A percentile compares a stretch with the other conserved stretches of the same genome.
These are phyloP conservation scores for Gadopsis bispinosus DNA, from an alignment of 2,797 vertebrate species.

Conservation along the genomic window DNA sequence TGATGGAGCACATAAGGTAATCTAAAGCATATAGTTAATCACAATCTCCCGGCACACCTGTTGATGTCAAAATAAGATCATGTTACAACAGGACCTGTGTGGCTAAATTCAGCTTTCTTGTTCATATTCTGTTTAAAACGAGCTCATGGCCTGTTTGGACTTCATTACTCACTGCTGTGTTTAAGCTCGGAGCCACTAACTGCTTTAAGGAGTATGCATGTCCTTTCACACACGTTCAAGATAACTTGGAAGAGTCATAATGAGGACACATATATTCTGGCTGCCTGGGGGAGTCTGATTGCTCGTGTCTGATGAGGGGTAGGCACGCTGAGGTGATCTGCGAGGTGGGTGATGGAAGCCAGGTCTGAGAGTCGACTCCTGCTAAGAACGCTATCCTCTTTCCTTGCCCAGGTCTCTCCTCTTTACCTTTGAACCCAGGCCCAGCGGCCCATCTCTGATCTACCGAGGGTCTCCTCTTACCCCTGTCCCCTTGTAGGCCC, in stretches of 20 bases:
- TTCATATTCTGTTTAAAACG: constrained; percentile 11
- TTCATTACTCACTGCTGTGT: neutral
- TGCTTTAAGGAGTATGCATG: constrained; percentile 7
- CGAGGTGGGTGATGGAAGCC: constrained; percentile 53
- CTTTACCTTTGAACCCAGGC: constrained; percentile 81
- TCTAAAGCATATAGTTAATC: neutral
- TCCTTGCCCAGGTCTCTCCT: constrained; percentile 59
- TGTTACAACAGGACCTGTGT: neutral
- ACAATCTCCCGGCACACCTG: constrained; percentile 38
- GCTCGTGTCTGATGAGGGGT: constrained; percentile 31
- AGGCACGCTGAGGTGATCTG: constrained; percentile 19
- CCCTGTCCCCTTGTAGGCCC: constrained; percentile 76
- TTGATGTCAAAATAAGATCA: constrained; percentile 38
- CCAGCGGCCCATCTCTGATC: constrained; percentile 79
- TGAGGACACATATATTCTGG: neutral
- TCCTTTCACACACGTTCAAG: constrained; percentile 29
- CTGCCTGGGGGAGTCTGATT: constrained; percentile 22
- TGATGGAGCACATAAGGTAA: neutral
- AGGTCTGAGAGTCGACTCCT: constrained; percentile 59
- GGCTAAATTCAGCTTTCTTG: neutral
- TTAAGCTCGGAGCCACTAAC: neutral
- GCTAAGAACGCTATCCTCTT: constrained; percentile 65
- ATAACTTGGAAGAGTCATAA: constrained; percentile 20
- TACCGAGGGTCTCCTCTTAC: constrained; percentile 70
- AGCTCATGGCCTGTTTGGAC: neutral